Evolutionary conservation across 92 coral and sea anemone species (phyloP).

Genomic region (Bergia sp.): DNA sequence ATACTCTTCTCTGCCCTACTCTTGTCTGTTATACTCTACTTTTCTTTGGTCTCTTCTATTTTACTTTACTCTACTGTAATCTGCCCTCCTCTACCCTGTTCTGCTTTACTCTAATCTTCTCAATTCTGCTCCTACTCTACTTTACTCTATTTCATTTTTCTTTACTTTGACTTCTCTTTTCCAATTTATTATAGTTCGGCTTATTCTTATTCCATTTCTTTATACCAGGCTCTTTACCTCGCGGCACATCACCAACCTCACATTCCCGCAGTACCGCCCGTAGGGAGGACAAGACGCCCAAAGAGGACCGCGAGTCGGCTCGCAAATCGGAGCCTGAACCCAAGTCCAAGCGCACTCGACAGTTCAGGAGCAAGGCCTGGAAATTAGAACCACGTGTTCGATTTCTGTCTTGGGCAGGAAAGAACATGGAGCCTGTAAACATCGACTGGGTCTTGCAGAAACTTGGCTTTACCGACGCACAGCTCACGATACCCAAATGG

Average conservation of each 20-base stretch:
- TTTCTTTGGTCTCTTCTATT: too few relatives aligned
- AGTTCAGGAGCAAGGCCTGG: conserved; percentile 98
- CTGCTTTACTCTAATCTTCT: neutral
- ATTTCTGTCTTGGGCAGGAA: conserved; percentile 98
- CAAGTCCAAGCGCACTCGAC: conserved; percentile 89
- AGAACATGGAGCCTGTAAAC: conserved; percentile 96
- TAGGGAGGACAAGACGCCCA: conserved; percentile 51
- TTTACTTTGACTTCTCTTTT: neutral
- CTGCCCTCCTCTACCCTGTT: too few relatives aligned
- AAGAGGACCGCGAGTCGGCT: conserved; percentile 86
- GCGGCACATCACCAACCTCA: conserved; percentile 67
- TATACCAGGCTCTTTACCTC: conserved; percentile 79
- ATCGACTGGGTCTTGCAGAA: conserved; percentile 99
- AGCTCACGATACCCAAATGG: conserved; percentile 98
- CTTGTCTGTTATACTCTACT: too few relatives aligned
- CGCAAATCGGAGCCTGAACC: conserved; percentile 75
- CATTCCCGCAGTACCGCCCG: conserved; percentile 51
- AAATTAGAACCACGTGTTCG: conserved; percentile 97
- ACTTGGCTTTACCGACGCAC: conserved; percentile 96
- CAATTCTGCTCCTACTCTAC: neutral
- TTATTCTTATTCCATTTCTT: neutral
- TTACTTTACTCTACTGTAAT: too few relatives aligned
- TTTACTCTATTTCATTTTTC: neutral
- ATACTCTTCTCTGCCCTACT: too few relatives aligned
- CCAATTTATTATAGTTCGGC: neutral